These are phyloP conservation scores for Proctacanthus coquilletti DNA, from an alignment of 1,140 invertebrate species.

Conservation along the genomic window DNA sequence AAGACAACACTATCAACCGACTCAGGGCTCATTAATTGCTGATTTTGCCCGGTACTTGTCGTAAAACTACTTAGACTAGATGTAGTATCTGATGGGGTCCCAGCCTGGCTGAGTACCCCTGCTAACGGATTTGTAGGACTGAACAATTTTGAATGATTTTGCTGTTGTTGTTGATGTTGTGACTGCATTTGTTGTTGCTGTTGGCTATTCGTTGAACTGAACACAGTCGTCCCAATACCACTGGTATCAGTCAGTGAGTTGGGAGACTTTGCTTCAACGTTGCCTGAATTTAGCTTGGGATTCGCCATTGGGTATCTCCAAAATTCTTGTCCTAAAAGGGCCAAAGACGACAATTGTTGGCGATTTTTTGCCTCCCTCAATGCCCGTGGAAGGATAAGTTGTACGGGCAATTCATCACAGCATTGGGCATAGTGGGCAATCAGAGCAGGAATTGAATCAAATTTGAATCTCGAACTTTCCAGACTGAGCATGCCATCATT, in stretches of 20 bases:
- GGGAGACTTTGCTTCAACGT: constrained; percentile 26
- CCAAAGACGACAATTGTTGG: constrained; percentile 76
- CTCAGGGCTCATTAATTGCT: constrained; percentile 36
- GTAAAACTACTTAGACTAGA: constrained; percentile 47
- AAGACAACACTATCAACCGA: constrained; percentile 50
- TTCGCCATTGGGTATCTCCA: constrained; percentile 76
- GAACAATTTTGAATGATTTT: constrained; percentile 14
- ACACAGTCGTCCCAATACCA: constrained; percentile 24
- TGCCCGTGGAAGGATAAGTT: constrained; percentile 67
- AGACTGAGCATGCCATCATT: constrained; percentile 63
- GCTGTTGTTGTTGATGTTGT: background rate
- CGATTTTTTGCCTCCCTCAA: constrained; percentile 73
- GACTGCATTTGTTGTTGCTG: constrained; percentile 7
- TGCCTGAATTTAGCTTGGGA: constrained; percentile 34
- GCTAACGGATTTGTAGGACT: constrained; percentile 16
- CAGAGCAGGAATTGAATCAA: constrained; percentile 77
- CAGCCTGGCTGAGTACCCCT: constrained; percentile 30
- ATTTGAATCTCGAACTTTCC: constrained; percentile 85
- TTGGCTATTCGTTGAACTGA: constrained; percentile 15
- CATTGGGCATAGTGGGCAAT: constrained; percentile 87
- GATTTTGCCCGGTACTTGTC: constrained; percentile 33
- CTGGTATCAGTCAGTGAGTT: constrained; percentile 25
- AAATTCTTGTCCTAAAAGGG: constrained; percentile 83
- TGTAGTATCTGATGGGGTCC: constrained; percentile 41
- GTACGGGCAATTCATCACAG: constrained; percentile 87